Conservation (phyloP, 2,113 vertebrate genomes). For the Peromyscus leucopus region DNA sequence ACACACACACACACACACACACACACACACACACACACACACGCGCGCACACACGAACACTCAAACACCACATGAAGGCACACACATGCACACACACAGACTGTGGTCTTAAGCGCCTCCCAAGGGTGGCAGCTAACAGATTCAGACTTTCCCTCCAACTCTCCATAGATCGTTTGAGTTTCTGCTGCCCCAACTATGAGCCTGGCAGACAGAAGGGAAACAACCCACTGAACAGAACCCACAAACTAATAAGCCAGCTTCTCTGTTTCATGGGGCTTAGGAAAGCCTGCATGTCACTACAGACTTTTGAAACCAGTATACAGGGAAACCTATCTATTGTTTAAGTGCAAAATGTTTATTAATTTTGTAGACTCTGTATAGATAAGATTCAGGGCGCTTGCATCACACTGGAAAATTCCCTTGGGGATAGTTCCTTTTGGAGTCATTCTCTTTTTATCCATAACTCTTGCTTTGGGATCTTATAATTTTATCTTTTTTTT, state of each 20-base stretch:
- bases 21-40: neutral
- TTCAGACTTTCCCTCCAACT: neutral
- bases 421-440: neutral
- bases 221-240: constrained; percentile 27
- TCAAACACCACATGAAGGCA: neutral
- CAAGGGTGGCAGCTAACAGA: neutral
- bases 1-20: neutral
- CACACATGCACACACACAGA: neutral
- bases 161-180: constrained; percentile 5
- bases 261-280: constrained; percentile 10
- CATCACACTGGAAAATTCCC: neutral
- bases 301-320: constrained; percentile 6
- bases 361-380: constrained; percentile 11
- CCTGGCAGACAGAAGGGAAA: constrained; percentile 45
- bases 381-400: neutral
- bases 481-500: neutral
- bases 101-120: neutral
- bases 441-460: neutral
- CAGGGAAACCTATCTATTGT: constrained; percentile 15
- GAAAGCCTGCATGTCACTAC: neutral
- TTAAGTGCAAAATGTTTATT: neutral
- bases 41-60: neutral
- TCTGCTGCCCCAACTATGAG: neutral
- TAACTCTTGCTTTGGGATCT: neutral
- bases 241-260: neutral